A percentile compares a stretch with the other conserved stretches of the same genome.
Evolutionary conservation across 2,113 vertebrate species (phyloP).

Genomic region (Lonchura striata): DNA sequence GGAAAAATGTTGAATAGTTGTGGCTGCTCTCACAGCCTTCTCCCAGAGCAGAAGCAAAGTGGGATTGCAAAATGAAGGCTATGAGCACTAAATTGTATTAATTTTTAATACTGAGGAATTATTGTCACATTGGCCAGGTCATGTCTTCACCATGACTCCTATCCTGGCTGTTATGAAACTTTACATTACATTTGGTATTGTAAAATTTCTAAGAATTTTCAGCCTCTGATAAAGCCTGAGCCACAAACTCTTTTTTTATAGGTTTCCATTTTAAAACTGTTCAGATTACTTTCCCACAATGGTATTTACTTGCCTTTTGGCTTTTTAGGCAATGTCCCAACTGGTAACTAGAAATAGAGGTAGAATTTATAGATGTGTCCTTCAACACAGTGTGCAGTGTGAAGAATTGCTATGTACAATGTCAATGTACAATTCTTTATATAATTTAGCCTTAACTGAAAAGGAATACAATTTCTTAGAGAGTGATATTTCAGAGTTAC

Average conservation of each 20-base stretch:
- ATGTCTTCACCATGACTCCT: background rate
- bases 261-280: background rate
- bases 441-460: background rate
- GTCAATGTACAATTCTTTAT: background rate
- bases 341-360: background rate
- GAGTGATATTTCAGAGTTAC: background rate
- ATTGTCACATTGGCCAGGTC: fast-evolving
- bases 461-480: background rate
- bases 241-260: background rate
- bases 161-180: background rate
- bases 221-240: background rate
- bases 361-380: background rate
- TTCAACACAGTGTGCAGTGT: background rate
- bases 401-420: background rate
- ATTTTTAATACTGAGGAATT: background rate
- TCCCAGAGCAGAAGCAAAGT: background rate
- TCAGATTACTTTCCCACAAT: background rate
- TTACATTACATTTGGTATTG: background rate
- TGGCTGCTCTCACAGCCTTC: background rate
- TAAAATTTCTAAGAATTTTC: background rate
- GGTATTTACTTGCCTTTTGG: background rate
- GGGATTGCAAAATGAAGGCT: background rate
- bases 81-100: background rate
- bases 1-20: fast-evolving
- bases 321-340: background rate